Conservation (phyloP, 1,140 invertebrate species). For the Pogonus chalceus region DNA sequence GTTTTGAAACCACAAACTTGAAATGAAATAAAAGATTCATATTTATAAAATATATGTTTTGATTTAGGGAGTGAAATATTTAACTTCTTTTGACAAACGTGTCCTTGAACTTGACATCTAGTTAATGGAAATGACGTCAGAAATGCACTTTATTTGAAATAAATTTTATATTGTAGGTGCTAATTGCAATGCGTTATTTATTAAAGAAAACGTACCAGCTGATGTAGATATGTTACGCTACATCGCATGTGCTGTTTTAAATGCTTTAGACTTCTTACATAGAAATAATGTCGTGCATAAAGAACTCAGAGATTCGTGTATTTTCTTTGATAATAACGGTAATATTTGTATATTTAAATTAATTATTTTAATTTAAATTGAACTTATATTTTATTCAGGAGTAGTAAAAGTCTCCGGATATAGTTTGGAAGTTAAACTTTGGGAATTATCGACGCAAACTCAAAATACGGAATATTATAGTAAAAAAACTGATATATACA, state of each 20-base stretch:
- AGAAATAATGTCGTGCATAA: conserved; percentile 69
- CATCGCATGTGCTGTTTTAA: conserved; percentile 52
- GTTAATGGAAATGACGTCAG: too few species aligned
- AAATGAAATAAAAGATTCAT: too few species aligned
- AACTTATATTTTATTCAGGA: conserved; percentile 26
- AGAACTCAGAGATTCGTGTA: conserved; percentile 53
- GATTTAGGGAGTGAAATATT: too few species aligned
- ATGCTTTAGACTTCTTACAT: conserved; percentile 61
- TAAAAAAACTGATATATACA: conserved; percentile 63
- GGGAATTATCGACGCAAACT: conserved; percentile 38
- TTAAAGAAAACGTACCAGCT: conserved; percentile 43
- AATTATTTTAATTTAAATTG: conserved; percentile 1
- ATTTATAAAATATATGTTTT: too few species aligned
- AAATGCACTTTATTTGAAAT: conserved; percentile 1
- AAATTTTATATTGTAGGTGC: conserved; percentile 28
- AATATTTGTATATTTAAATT: conserved; percentile 12
- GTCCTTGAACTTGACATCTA: too few species aligned
- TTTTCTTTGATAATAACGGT: conserved; percentile 51
- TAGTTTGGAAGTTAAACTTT: conserved; percentile 55
- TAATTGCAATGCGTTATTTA: conserved; percentile 41
- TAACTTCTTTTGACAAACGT: too few species aligned
- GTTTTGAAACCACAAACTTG: too few species aligned
- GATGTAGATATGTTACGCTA: conserved; percentile 50
- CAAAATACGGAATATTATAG: conserved; percentile 46
- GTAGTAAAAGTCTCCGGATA: conserved; percentile 55